phyloP scores from a whole-genome alignment of 2,888 invertebrate genomes.

The Polylopha cassiicola region DNA sequence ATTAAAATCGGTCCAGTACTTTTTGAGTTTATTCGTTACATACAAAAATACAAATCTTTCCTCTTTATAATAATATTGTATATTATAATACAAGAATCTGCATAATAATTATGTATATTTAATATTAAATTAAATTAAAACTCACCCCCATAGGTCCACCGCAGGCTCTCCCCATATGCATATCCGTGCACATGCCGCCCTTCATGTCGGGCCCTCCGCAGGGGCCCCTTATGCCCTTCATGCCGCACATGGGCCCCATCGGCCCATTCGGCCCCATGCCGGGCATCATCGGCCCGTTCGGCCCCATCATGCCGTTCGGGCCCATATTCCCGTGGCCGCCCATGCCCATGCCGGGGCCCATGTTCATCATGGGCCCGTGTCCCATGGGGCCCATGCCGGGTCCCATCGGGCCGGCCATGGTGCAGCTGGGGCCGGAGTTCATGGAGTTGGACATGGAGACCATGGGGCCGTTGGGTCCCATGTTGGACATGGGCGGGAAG shows the following conservation, averaged over 20 bases:
- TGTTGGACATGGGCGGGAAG: conserved; percentile 60
- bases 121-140: conserved; percentile 18
- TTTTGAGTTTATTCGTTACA: too few relatives aligned
- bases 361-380: conserved; percentile 41
- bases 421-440: conserved; percentile 68
- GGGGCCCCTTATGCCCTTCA: conserved; percentile 68
- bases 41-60: too few relatives aligned
- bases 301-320: conserved; percentile 51
- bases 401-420: conserved; percentile 67
- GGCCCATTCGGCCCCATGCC: conserved; percentile 56
- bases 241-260: conserved; percentile 45
- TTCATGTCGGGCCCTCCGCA: conserved; percentile 75
- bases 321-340: too few relatives aligned
- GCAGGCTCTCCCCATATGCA: conserved; percentile 73
- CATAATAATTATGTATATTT: not conserved
- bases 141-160: conserved; percentile 75
- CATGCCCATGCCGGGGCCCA: conserved; percentile 50
- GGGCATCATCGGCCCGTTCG: conserved; percentile 56
- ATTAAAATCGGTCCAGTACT: too few relatives aligned
- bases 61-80: too few relatives aligned
- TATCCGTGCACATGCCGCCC: conserved; percentile 69
- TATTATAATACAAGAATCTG: too few relatives aligned
- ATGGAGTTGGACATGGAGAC: conserved; percentile 67
- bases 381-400: conserved; percentile 59
- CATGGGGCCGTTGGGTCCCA: conserved; percentile 68